Evolutionary conservation across 2,113 vertebrate species (phyloP).

Genomic region (Zootoca vivipara): DNA sequence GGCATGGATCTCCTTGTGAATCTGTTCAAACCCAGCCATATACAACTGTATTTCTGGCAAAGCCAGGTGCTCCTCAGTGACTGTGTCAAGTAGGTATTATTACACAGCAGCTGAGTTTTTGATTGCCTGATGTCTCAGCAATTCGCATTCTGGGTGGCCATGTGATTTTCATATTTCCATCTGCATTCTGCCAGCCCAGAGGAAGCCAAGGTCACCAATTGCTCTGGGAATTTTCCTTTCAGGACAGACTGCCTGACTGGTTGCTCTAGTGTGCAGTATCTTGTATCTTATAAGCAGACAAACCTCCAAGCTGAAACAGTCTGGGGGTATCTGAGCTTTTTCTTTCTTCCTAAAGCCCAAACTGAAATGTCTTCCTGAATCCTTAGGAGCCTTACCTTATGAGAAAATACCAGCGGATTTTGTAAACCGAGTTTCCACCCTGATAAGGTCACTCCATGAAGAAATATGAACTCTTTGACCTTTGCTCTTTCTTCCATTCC

Average conservation of each 20-base stretch:
- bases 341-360: neutral
- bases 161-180: slow-evolving; percentile 59
- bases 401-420: slow-evolving; percentile 59
- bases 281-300: slow-evolving; percentile 43
- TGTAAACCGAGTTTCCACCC: slow-evolving; percentile 51
- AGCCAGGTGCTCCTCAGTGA: slow-evolving; percentile 55
- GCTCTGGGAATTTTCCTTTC: slow-evolving; percentile 70
- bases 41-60: slow-evolving; percentile 50
- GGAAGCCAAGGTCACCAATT: slow-evolving; percentile 61
- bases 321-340: neutral
- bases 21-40: slow-evolving; percentile 27
- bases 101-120: slow-evolving; percentile 60
- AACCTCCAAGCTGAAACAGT: slow-evolving; percentile 34
- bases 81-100: slow-evolving; percentile 62
- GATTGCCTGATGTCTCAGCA: slow-evolving; percentile 55
- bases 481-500: slow-evolving; percentile 55
- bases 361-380: slow-evolving; percentile 21
- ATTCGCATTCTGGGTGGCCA: slow-evolving; percentile 65
- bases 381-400: slow-evolving; percentile 36
- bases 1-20: slow-evolving; percentile 36
- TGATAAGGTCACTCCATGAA: slow-evolving; percentile 45
- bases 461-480: slow-evolving; percentile 68
- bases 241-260: slow-evolving; percentile 55
- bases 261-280: slow-evolving; percentile 64
- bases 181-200: slow-evolving; percentile 33